Base-by-base conservation (phyloP, 2,888 invertebrate species). In the Mayetiola destructor region DNA sequence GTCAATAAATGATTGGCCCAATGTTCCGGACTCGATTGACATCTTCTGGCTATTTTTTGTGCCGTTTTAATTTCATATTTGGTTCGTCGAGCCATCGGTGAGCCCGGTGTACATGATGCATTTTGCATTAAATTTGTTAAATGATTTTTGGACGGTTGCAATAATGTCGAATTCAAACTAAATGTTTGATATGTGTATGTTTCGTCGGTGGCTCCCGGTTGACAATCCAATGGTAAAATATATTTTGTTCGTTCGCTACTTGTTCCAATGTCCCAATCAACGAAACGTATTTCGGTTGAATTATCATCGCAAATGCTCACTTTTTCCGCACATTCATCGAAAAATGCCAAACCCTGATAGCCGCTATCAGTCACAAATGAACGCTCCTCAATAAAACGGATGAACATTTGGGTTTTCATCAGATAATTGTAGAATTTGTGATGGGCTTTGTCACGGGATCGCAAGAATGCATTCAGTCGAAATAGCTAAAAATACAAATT, bases 311-410 rank as follows among this genome's bases (percentile, higher is more conserved):
- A 70, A 12, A 71, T 72, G 59, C 75, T 74, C 37, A 84, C 77
- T 68, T 87, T 83, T 67, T 94, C 94, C 8, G 89, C 85, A 69
- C 96, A 97, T 67, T 99, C 96, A 72, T 99, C 99, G 68, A 99
- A 99, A 73, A 93, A 93, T 14, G 89, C 91, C 58, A 99, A 75
- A 53, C 93, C 91, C 60, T 92, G 91, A 27, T 37, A 36, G 74
- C 97, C 96, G 65, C 89, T 91, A 68, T 96, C 96, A n/a, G 94
- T 93, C 1, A 96, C 93, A 73, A 99, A 97, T 63, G 95, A 95
- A 20, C 97, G 80, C 71, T 99, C 99, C 72, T 99, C 97, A 61
- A 99, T 96, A 73, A 99, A 99, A 56, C 95, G 83, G 62, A 91
- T 93, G 75, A 96, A 97, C 88, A 93, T 92, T 75, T 97, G 96